Percentiles rank a stretch among this genome's conserved stretches.
Evolutionary conservation across 1,140 invertebrate genomes (phyloP).

Genomic region (Penaeus chinensis): DNA sequence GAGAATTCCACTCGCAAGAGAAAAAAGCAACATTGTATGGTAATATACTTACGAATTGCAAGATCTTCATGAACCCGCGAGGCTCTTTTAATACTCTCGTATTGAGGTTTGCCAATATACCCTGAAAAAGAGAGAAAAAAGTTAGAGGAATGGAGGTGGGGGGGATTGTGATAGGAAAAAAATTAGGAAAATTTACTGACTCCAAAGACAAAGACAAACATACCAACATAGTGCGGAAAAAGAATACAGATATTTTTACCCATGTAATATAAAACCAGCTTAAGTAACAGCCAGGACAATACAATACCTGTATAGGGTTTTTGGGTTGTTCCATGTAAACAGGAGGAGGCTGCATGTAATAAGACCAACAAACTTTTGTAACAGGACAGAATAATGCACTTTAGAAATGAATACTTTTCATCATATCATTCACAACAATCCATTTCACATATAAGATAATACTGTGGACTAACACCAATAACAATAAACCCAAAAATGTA

Average conservation of each 20-base stretch:
- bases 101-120: conserved; percentile 66
- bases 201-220: no score
- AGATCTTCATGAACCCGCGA: conserved; percentile 73
- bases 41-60: conserved; percentile 70
- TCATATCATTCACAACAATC: no score
- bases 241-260: neutral
- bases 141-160: neutral
- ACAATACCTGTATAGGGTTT: conserved; percentile 22
- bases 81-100: conserved; percentile 73
- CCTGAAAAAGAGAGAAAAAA: conserved; percentile 29
- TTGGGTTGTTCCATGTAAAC: conserved; percentile 54
- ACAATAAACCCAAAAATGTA: no score
- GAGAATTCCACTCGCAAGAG: no score
- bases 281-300: no score
- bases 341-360: conserved; percentile 54
- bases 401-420: no score
- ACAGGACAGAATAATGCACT: no score
- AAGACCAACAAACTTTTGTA: neutral
- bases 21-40: no score
- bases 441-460: no score
- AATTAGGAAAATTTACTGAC: neutral
- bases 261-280: neutral
- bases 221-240: neutral
- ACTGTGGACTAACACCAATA: no score
- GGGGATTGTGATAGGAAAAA: neutral